Conservation (phyloP, 2,888 invertebrate genomes). For the Drosophila longiperda region DNA sequence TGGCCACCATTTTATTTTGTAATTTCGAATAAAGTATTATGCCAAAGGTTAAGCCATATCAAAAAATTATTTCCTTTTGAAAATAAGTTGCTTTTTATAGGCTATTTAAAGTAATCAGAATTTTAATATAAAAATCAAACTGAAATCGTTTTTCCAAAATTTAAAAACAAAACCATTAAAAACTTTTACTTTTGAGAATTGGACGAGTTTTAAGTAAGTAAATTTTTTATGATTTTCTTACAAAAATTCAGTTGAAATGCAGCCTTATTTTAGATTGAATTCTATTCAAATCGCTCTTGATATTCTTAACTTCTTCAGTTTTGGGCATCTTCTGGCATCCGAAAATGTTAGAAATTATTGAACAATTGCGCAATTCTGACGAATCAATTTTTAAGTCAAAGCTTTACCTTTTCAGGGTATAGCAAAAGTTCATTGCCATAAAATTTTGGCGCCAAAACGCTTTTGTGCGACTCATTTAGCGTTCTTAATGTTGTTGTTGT, state of each 20-base stretch:
- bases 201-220: not conserved
- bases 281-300: not conserved
- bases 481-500: slow-evolving; percentile 17
- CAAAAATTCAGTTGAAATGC: not conserved
- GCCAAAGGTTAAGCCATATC: too few species aligned
- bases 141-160: not conserved
- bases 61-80: rapidly evolving
- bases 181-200: too few species aligned
- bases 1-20: too few species aligned
- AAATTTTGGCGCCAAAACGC: slow-evolving; percentile 57
- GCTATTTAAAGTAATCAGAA: not conserved
- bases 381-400: not conserved
- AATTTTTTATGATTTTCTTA: rapidly evolving
- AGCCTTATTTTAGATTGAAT: not conserved
- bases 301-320: not conserved
- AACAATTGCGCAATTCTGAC: not conserved
- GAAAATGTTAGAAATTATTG: not conserved
- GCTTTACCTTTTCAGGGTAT: slow-evolving; percentile 21
- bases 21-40: too few species aligned
- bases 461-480: slow-evolving; percentile 40
- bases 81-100: not conserved
- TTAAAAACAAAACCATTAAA: too few species aligned
- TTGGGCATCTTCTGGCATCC: not conserved
- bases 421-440: slow-evolving; percentile 47
- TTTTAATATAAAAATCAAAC: not conserved